phyloP scores from a whole-genome alignment of 2,113 vertebrate genomes.

The Ondatra zibethicus region DNA sequence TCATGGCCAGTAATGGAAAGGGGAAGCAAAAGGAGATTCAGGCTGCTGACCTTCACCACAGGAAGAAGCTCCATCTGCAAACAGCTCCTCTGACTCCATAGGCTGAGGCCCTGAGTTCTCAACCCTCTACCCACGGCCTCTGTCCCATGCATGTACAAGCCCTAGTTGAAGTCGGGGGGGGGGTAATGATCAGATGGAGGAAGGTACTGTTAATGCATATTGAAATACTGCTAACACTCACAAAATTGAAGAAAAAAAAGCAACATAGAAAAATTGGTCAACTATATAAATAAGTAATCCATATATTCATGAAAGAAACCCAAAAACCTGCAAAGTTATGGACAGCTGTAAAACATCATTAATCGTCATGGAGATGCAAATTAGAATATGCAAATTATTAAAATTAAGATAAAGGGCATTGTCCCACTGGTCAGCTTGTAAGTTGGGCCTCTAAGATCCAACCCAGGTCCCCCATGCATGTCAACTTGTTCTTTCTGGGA shows the following conservation, averaged over 20 bases:
- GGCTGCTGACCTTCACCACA: no score
- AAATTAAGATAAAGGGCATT: background rate
- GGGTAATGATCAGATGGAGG: background rate
- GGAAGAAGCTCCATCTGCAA: background rate
- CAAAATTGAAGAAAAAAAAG: conserved; percentile 16
- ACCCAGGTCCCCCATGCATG: background rate
- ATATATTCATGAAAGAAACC: background rate
- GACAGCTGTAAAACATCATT: background rate
- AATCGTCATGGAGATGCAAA: background rate
- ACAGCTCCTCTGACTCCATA: background rate
- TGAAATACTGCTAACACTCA: background rate
- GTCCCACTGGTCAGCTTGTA: background rate
- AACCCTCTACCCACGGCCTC: background rate
- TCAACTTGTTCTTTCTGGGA: background rate
- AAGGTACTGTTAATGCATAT: background rate
- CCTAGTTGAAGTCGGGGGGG: background rate
- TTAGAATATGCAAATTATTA: background rate
- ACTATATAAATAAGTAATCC: background rate
- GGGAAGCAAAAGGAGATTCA: background rate
- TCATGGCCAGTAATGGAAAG: background rate
- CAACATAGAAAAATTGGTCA: background rate
- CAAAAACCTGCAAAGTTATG: background rate
- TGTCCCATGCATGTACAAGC: background rate
- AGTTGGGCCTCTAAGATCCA: background rate
- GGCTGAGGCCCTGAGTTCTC: background rate